Conservation (phyloP, 2,888 invertebrate genomes). For the Micoletzkya japonica region DNA sequence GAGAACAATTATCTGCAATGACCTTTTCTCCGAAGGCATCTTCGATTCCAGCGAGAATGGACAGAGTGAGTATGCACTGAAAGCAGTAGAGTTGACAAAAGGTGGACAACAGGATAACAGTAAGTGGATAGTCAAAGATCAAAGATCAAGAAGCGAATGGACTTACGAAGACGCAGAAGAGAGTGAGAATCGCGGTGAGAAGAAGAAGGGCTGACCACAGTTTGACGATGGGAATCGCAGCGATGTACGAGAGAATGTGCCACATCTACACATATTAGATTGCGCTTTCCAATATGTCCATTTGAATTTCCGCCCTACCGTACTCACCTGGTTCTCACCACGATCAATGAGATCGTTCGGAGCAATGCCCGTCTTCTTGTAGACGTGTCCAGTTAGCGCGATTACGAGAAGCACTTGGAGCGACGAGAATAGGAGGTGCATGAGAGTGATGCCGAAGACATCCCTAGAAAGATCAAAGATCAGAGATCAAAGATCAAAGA, state of each 20-base stretch:
- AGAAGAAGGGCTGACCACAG: constrained; percentile 56
- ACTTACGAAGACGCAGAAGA: constrained; percentile 58
- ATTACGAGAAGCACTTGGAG: constrained; percentile 50
- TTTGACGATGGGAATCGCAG: constrained; percentile 48
- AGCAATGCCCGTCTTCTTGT: constrained; percentile 49
- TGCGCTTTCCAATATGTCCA: background rate
- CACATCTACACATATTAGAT: constrained; percentile 58
- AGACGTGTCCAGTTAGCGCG: constrained; percentile 53
- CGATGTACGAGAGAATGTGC: constrained; percentile 56
- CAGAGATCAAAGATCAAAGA: too few relatives aligned
- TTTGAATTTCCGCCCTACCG: background rate
- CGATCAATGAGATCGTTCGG: constrained; percentile 51
- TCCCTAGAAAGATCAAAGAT: too few relatives aligned
- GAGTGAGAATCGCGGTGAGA: constrained; percentile 44
- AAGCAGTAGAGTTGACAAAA: constrained; percentile 26
- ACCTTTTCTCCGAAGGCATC: constrained; percentile 59
- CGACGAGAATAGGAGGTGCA: background rate
- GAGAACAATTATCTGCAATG: too few relatives aligned
- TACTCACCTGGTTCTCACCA: constrained; percentile 32
- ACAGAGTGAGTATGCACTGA: constrained; percentile 57
- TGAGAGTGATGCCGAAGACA: background rate
- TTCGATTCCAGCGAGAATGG: constrained; percentile 57
- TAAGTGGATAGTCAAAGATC: too few relatives aligned
- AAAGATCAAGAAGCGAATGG: background rate
- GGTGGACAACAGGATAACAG: too few relatives aligned